Conservation (phyloP, 2,888 invertebrate genomes). For the Zygaena filipendulae region DNA sequence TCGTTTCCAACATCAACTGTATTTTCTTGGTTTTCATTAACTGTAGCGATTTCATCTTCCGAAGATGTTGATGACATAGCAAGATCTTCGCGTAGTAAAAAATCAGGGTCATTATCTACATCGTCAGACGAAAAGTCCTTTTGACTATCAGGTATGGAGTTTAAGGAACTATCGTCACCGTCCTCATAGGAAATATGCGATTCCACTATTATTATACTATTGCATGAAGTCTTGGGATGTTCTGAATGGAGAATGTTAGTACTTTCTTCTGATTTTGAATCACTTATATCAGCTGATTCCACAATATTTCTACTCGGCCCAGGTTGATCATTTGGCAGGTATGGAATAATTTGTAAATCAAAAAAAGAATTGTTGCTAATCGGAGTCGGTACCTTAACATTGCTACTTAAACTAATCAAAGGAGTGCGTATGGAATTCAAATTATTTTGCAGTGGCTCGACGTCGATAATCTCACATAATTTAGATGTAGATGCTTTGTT, state of each 20-base stretch:
- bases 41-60: no score
- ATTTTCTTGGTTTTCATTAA: constrained; percentile 2
- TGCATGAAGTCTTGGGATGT: background rate
- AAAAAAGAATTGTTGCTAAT: constrained; percentile 2
- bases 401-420: constrained; percentile 3
- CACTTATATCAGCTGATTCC: background rate
- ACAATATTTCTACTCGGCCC: constrained; percentile 7
- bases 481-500: background rate
- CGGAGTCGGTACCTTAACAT: background rate
- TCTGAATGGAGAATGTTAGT: background rate
- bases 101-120: constrained; percentile 1
- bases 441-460: constrained; percentile 1
- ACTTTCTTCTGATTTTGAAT: no score
- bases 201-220: no score
- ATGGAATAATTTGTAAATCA: constrained; percentile 8
- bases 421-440: constrained; percentile 5
- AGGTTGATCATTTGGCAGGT: constrained; percentile 6
- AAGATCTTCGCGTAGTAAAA: no score
- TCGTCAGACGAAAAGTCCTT: constrained; percentile 3
- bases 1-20: constrained; percentile 2
- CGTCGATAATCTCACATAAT: background rate
- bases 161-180: background rate
- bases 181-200: no score
- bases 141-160: background rate
- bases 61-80: no score